Conservation (phyloP, 2,113 vertebrate genomes). For the Ceyx melanurus region DNA sequence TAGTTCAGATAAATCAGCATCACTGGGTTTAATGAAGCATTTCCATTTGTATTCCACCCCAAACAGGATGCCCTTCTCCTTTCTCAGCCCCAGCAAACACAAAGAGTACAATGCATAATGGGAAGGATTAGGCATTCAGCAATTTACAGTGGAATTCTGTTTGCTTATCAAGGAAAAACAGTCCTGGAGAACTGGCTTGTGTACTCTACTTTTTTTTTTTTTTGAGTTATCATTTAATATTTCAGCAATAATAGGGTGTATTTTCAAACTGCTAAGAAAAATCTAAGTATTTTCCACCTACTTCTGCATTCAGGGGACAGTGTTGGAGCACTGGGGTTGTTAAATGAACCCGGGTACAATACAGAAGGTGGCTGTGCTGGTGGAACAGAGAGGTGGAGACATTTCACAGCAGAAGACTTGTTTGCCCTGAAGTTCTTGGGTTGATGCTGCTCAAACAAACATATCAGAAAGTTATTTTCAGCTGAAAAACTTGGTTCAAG, state of each 20-base stretch:
- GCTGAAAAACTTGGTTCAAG: background rate
- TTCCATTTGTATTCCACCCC: background rate
- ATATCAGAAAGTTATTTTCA: background rate
- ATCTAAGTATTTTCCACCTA: background rate
- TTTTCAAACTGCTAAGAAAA: background rate
- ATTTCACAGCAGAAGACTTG: background rate
- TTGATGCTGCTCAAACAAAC: background rate
- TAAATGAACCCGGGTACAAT: background rate
- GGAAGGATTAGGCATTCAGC: conserved; percentile 11
- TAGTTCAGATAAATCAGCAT: background rate
- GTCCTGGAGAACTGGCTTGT: background rate
- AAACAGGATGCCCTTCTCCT: background rate
- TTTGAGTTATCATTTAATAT: conserved; percentile 2
- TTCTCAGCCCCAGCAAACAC: background rate
- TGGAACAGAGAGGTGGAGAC: background rate
- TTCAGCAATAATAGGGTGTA: background rate
- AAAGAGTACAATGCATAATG: background rate
- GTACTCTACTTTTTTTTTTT: too few species aligned
- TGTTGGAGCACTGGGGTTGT: background rate
- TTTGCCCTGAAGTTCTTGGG: background rate
- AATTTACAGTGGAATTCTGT: conserved; percentile 30
- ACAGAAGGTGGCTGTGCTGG: background rate
- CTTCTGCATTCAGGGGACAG: background rate
- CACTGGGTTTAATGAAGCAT: conserved; percentile 11
- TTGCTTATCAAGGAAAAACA: conserved; percentile 47